Percentiles rank a stretch among this genome's conserved stretches.
These are phyloP conservation scores for Sebastes trivittatus DNA, from an alignment of 2,797 vertebrate genomes.

Conservation along the genomic window DNA sequence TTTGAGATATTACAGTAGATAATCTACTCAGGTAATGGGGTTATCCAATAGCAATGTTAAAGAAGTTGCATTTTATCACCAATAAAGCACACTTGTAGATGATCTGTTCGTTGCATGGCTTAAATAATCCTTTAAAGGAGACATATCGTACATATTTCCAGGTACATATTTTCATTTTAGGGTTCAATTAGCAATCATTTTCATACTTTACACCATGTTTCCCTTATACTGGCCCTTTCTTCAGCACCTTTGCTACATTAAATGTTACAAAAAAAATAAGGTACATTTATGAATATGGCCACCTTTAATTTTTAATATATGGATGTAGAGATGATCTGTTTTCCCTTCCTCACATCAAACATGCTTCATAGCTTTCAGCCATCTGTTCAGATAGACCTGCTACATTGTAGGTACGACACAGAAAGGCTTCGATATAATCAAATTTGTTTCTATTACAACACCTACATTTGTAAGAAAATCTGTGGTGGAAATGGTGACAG, in stretches of 20 bases:
- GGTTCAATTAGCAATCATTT: neutral
- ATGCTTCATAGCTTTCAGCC: conserved; percentile 12
- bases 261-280: neutral
- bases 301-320: neutral
- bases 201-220: neutral
- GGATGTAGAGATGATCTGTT: neutral
- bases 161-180: neutral
- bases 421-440: neutral
- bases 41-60: neutral
- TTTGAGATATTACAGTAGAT: neutral
- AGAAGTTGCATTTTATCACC: neutral
- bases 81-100: neutral
- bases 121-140: neutral
- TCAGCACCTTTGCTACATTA: neutral
- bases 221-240: neutral
- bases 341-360: neutral
- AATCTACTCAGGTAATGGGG: neutral
- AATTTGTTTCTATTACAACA: neutral
- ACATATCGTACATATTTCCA: neutral
- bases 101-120: neutral
- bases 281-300: neutral
- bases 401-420: neutral
- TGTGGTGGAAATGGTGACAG: neutral
- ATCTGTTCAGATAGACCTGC: conserved; percentile 16
- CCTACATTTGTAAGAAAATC: neutral